Percentiles rank a stretch among this genome's conserved stretches.
These are phyloP conservation scores for Lasius platythorax DNA, from an alignment of 2,888 invertebrate species.

Conservation along the genomic window DNA sequence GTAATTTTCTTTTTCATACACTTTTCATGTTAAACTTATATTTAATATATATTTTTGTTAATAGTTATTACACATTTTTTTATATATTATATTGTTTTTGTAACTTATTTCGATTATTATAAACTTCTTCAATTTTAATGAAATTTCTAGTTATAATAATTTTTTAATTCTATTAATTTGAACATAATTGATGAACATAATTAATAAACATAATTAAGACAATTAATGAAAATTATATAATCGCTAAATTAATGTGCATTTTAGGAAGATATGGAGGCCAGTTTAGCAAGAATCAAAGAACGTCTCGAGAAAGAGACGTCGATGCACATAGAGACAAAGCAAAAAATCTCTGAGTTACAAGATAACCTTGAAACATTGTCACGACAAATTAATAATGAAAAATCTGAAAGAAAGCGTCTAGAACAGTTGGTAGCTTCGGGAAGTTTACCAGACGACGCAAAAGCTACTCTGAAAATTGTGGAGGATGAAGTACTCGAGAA, in stretches of 20 bases:
- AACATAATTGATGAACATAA: too few relatives aligned
- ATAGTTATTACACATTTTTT: too few relatives aligned
- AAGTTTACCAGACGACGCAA: slow-evolving; percentile 97
- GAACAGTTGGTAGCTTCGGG: slow-evolving; percentile 96
- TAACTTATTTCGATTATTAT: background rate
- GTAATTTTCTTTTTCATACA: too few relatives aligned
- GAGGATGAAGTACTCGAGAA: slow-evolving; percentile 83
- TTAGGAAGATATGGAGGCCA: slow-evolving; percentile 94
- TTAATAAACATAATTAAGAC: background rate
- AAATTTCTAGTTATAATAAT: too few relatives aligned
- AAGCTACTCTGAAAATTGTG: slow-evolving; percentile 87
- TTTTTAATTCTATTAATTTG: too few relatives aligned
- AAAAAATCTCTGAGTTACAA: slow-evolving; percentile 90
- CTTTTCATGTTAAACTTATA: too few relatives aligned
- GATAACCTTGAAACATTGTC: slow-evolving; percentile 86
- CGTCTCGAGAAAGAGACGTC: slow-evolving; percentile 96
- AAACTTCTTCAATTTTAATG: background rate
- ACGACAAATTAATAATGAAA: slow-evolving; percentile 90
- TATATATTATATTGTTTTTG: too few relatives aligned
- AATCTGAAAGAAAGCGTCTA: slow-evolving; percentile 93
- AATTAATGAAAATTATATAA: background rate
- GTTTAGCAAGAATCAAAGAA: slow-evolving; percentile 93
- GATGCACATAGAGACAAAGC: slow-evolving; percentile 94
- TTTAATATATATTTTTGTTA: too few relatives aligned
- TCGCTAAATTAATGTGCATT: background rate